Evolutionary conservation across 2,888 invertebrate species (phyloP).

Genomic region (Anthophora plumipes): DNA sequence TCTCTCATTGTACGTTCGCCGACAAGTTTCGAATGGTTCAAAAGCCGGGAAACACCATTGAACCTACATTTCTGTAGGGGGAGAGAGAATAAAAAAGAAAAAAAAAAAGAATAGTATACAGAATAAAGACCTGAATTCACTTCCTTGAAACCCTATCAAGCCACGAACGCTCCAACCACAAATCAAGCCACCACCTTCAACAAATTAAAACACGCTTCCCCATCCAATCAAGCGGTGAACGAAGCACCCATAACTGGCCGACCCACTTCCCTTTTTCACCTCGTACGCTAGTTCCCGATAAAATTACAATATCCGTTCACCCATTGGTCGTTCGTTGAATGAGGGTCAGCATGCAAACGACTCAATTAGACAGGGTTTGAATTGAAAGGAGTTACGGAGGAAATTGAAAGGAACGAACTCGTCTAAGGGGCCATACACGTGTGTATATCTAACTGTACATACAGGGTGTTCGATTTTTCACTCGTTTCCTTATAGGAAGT

Average conservation of each 20-base stretch:
- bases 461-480: not conserved
- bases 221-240: constrained; percentile 38
- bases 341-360: constrained; percentile 41
- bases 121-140: not conserved
- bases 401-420: not conserved
- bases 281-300: constrained; percentile 34
- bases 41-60: too few relatives aligned
- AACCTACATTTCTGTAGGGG: not conserved
- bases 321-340: constrained; percentile 12
- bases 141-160: not conserved
- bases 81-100: not conserved
- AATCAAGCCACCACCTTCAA: constrained; percentile 14
- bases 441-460: not conserved
- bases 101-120: too few relatives aligned
- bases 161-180: not conserved
- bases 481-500: too few relatives aligned
- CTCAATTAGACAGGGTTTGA: constrained; percentile 34
- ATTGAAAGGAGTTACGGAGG: constrained; percentile 31
- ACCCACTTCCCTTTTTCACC: constrained; percentile 30
- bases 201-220: constrained; percentile 42
- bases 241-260: constrained; percentile 16
- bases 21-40: too few relatives aligned
- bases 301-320: constrained; percentile 54
- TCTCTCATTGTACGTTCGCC: too few relatives aligned
- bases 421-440: not conserved